Percentiles rank a stretch among this genome's conserved stretches.
These are phyloP conservation scores for Psittacula echo DNA, from an alignment of 2,797 vertebrate species.

Conservation along the genomic window DNA sequence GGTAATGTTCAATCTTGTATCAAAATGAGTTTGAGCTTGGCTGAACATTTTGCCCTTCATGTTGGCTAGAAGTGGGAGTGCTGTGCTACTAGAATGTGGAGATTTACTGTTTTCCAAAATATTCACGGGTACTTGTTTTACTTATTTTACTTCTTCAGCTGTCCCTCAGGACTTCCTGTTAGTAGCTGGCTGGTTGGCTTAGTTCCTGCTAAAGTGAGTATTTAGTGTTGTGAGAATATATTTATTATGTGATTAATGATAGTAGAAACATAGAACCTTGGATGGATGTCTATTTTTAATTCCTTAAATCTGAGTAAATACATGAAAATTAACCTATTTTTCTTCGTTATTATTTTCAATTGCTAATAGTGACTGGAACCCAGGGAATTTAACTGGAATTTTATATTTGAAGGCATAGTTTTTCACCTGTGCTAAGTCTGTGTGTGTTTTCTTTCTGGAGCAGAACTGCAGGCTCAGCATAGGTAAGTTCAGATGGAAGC, in stretches of 20 bases:
- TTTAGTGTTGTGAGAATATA: not conserved
- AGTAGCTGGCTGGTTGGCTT: not conserved
- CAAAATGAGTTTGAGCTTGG: not conserved
- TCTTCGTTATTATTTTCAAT: not conserved
- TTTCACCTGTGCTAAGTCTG: not conserved
- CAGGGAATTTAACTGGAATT: not conserved
- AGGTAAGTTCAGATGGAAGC: not conserved
- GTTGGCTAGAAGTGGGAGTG: not conserved
- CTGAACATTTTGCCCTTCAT: not conserved
- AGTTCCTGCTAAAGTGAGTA: not conserved
- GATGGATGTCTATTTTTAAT: not conserved
- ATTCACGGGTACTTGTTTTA: not conserved
- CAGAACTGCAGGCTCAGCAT: not conserved
- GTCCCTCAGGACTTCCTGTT: not conserved
- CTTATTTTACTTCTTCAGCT: not conserved
- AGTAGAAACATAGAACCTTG: not conserved
- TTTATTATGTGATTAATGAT: constrained; percentile 16
- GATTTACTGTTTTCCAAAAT: not conserved
- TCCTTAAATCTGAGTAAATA: constrained; percentile 23
- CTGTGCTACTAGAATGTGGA: not conserved
- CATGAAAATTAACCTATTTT: not conserved
- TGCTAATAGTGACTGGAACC: not conserved
- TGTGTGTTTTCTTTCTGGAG: not conserved
- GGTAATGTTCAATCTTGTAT: not conserved
- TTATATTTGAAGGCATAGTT: not conserved